Evolutionary conservation across 2,797 vertebrate species (phyloP).

Genomic region (Lophius americanus): DNA sequence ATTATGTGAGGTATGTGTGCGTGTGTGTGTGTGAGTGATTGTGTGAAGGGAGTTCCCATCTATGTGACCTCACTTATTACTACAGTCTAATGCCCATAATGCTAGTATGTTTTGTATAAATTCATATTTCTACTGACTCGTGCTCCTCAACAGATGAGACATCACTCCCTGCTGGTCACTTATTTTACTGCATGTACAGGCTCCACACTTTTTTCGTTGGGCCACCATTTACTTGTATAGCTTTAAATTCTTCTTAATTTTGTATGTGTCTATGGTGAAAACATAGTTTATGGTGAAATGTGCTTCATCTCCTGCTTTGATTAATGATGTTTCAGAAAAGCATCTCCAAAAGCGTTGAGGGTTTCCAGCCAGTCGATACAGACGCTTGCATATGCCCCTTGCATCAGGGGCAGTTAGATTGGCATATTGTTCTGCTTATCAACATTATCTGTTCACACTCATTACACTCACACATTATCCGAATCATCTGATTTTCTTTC

Average conservation of each 20-base stretch:
- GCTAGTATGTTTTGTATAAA: constrained; percentile 1
- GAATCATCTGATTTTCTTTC: constrained; percentile 56
- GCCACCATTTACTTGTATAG: neutral
- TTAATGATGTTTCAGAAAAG: constrained; percentile 15
- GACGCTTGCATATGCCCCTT: neutral
- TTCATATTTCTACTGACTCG: constrained; percentile 26
- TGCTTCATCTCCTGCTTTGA: constrained; percentile 29
- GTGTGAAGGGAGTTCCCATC: constrained; percentile 3
- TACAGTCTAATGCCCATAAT: constrained; percentile 20
- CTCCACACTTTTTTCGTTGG: neutral
- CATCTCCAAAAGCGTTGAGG: constrained; percentile 8
- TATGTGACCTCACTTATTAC: constrained; percentile 37
- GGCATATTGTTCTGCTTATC: constrained; percentile 63
- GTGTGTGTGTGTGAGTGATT: constrained; percentile 12
- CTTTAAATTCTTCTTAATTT: constrained; percentile 13
- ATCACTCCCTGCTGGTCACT: constrained; percentile 67
- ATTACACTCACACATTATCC: constrained; percentile 31
- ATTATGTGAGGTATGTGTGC: too few species aligned
- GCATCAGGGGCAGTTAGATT: constrained; percentile 58
- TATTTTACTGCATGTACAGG: constrained; percentile 34
- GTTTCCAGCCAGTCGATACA: constrained; percentile 50
- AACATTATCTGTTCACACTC: constrained; percentile 66
- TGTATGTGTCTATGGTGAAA: constrained; percentile 10
- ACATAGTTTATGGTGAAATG: constrained; percentile 11
- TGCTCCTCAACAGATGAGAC: constrained; percentile 29